Evolutionary conservation across 2,113 vertebrate genomes (phyloP), one percentile per base, ranked within the genome.

Genomic region (Labeo catla): DNA sequence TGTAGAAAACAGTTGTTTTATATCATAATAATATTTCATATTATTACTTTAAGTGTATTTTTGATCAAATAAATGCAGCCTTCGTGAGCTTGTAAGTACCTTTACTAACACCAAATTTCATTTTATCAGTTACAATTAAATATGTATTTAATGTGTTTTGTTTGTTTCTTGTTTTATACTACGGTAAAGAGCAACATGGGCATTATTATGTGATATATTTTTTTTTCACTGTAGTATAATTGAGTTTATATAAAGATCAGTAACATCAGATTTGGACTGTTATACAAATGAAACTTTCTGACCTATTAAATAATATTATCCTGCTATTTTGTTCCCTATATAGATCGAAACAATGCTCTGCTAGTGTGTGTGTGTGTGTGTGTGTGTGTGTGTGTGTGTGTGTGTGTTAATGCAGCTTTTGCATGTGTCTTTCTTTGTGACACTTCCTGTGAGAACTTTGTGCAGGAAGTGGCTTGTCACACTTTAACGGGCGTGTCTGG

Each of bases 391-490:
- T 73, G 49, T 10, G 21, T 19, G n/a, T 73, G 39, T 63, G 21
- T 72, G 16, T 2, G 28, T 70, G 15, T 8, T 45, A 45, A 36
- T 45, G 36, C 36, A 45, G 28, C 47, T 77, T 76, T 76, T 54
- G 76, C 50, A 21, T 77, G 76, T 77, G 76, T 77, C 15, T 77
- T 3, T 84, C 84, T 82, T 68, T 52, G 63, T 82, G 85, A 74
- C 50, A 87, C 85, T 87, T 90, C 89, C 89, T 88, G 85, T 83
- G 28, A 81, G 65, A 78, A 76, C 73, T 76, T 49, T 80, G 86
- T 86, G 84, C 86, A 90, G 89, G 89, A 90, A 90, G 89, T 88
- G 87, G 85, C 73, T 83, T 88, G 76, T 86, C 85, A 81, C 85
- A 74, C 79, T 88, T 63, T 52, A 49, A 45, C 54, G 36, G 87